Evolutionary conservation across 2,113 vertebrate genomes (phyloP).

Genomic region (Microcebus ravelobensis): DNA sequence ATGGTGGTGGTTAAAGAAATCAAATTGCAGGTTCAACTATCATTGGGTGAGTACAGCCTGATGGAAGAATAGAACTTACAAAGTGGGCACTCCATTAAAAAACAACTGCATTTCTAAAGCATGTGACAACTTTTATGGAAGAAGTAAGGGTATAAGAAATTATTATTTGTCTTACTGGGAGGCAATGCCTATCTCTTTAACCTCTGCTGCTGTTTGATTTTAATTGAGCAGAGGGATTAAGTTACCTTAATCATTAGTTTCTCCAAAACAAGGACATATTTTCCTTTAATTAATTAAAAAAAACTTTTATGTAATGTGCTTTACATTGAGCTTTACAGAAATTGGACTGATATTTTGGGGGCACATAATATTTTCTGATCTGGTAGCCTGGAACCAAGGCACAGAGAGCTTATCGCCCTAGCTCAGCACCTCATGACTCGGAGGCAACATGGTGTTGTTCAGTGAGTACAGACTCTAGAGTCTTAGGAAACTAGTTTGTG

Average conservation of each 20-base stretch:
- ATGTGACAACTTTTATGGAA: too few relatives aligned
- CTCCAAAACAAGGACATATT: not conserved
- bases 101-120: not conserved
- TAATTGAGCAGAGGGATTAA: not conserved
- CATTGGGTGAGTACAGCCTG: not conserved
- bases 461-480: accelerated
- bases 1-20: not conserved
- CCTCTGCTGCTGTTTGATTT: not conserved
- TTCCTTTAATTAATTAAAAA: not conserved
- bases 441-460: accelerated
- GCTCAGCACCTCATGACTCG: accelerated
- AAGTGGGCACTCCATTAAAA: too few relatives aligned
- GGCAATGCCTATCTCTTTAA: not conserved
- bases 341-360: accelerated
- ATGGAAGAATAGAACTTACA: not conserved
- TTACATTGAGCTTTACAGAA: too few relatives aligned
- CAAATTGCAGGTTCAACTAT: not conserved
- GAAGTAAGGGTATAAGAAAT: not conserved
- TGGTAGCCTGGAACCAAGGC: too few relatives aligned
- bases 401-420: accelerated
- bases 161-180: not conserved
- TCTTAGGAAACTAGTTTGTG: accelerated
- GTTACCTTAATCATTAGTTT: not conserved
- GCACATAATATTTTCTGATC: accelerated
- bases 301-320: not conserved